These are phyloP conservation scores for Lasius fuliginosus DNA, from an alignment of 2,888 invertebrate genomes.

Conservation along the genomic window DNA sequence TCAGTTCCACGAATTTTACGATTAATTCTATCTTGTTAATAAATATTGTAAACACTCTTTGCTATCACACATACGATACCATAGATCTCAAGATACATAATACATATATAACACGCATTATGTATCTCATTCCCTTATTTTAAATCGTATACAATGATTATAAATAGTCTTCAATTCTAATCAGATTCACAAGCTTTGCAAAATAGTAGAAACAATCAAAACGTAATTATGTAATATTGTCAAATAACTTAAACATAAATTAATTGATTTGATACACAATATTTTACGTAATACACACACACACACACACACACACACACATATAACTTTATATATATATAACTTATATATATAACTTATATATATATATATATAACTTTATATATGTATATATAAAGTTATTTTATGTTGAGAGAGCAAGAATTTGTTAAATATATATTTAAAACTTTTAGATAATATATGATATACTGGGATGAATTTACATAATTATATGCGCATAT, in stretches of 20 bases:
- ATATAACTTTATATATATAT: too few species aligned
- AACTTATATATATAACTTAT: too few species aligned
- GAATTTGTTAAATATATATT: neutral
- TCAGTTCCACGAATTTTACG: constrained; percentile 26
- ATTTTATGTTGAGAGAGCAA: neutral
- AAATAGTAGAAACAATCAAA: neutral
- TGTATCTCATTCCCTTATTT: neutral
- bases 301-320: too few species aligned
- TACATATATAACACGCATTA: constrained; percentile 1
- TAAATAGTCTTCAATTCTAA: constrained; percentile 17
- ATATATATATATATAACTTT: too few species aligned
- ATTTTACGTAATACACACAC: neutral
- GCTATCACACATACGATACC: constrained; percentile 18
- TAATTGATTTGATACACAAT: neutral
- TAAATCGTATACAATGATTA: neutral
- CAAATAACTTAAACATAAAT: neutral
- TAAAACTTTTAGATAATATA: neutral
- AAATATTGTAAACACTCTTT: constrained; percentile 33
- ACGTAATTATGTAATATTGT: neutral
- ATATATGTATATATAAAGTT: neutral
- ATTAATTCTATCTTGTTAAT: constrained; percentile 44
- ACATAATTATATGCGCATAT: neutral
- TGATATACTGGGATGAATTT: neutral
- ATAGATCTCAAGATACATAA: constrained; percentile 42
- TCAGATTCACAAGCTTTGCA: neutral